Evolutionary conservation across 2,113 vertebrate genomes (phyloP).

Genomic region (Ictidomys tridecemlineatus): DNA sequence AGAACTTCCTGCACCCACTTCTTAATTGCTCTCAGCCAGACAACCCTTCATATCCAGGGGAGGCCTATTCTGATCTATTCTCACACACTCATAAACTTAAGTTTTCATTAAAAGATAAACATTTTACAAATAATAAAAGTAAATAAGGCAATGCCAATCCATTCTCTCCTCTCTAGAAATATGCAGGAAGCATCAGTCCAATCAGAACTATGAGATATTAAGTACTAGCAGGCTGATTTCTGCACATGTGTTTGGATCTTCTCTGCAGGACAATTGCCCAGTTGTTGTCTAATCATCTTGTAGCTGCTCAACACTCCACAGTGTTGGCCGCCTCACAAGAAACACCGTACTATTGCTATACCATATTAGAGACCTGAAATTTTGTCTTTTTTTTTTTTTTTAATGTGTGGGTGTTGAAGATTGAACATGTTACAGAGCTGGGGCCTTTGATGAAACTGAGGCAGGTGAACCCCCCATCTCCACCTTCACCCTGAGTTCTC

Average conservation of each 20-base stretch:
- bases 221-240: not conserved
- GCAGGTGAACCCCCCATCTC: too few relatives aligned
- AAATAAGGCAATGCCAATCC: not conserved
- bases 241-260: accelerated
- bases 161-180: not conserved
- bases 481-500: too few relatives aligned
- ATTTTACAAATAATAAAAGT: not conserved
- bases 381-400: not conserved
- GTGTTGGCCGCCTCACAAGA: too few relatives aligned
- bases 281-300: too few relatives aligned
- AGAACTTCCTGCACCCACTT: not conserved
- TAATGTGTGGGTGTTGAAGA: too few relatives aligned
- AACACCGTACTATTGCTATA: not conserved
- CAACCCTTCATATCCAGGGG: not conserved
- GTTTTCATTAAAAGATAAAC: not conserved
- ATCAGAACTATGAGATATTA: not conserved
- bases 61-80: not conserved
- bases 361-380: not conserved
- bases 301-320: not conserved
- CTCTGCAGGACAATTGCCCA: too few relatives aligned
- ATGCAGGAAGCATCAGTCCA: not conserved
- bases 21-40: not conserved
- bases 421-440: not conserved
- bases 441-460: too few relatives aligned
- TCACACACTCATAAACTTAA: not conserved